Evolutionary conservation across 2,797 vertebrate species (phyloP).

Genomic region (Garrulus glandarius): DNA sequence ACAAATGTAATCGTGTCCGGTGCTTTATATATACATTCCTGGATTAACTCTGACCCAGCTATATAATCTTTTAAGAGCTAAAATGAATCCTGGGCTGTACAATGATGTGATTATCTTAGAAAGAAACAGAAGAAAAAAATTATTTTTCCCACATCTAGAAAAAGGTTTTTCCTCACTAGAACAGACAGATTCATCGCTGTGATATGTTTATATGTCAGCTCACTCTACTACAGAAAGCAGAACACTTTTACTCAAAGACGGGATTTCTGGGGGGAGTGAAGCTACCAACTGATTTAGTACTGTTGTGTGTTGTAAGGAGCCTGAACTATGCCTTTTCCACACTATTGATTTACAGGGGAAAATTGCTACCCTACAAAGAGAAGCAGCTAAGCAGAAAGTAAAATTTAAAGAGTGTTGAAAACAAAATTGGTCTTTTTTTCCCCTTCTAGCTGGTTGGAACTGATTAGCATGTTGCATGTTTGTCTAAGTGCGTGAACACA

Average conservation of each 20-base stretch:
- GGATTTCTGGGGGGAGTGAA: neutral
- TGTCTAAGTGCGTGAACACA: neutral
- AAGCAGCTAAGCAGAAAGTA: neutral
- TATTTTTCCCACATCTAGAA: neutral
- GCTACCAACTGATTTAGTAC: neutral
- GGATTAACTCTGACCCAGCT: constrained; percentile 55
- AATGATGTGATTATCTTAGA: neutral
- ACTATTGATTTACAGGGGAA: neutral
- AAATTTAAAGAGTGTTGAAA: neutral
- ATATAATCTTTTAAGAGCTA: constrained; percentile 56
- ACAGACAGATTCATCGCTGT: neutral
- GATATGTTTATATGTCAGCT: neutral
- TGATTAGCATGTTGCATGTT: neutral
- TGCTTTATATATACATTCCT: constrained; percentile 11
- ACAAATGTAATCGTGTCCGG: neutral
- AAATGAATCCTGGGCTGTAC: constrained; percentile 23
- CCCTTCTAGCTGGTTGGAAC: neutral
- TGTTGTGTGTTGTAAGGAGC: neutral
- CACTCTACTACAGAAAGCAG: neutral
- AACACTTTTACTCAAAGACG: neutral
- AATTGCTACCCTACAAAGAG: neutral
- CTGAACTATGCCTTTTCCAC: neutral
- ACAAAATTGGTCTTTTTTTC: neutral
- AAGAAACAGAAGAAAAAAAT: neutral
- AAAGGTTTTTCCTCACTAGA: neutral